phyloP scores from a whole-genome alignment of 2,888 invertebrate genomes.

The Patella pellucida region DNA sequence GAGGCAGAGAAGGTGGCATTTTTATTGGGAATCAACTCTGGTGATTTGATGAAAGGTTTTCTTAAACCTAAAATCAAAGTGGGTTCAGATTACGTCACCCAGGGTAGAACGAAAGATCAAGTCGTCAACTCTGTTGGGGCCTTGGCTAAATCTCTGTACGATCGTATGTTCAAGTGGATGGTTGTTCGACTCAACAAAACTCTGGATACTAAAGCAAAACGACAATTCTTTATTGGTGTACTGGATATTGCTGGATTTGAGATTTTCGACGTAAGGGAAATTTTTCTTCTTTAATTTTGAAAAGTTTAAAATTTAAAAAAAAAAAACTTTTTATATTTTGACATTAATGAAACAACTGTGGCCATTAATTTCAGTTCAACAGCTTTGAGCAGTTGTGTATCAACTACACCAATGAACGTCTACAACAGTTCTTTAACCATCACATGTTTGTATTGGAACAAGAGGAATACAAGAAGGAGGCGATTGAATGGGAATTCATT shows the following conservation, averaged over 20 bases:
- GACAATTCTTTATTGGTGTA: constrained; percentile 99
- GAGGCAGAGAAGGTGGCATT: constrained; percentile 94
- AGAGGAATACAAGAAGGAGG: constrained; percentile 94
- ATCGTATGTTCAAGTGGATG: constrained; percentile 80
- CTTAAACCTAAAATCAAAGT: constrained; percentile 96
- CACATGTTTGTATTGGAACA: constrained; percentile 97
- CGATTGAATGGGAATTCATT: constrained; percentile 95
- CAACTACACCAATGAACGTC: constrained; percentile 97
- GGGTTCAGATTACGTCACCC: constrained; percentile 98
- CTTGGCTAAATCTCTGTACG: constrained; percentile 72
- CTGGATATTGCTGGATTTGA: constrained; percentile 99
- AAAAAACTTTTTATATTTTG: no score
- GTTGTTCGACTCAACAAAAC: constrained; percentile 99
- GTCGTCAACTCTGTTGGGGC: constrained; percentile 71
- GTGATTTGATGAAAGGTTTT: constrained; percentile 82
- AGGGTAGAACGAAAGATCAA: constrained; percentile 95
- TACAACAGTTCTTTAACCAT: constrained; percentile 98
- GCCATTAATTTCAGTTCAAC: constrained; percentile 81
- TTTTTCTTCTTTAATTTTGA: no score
- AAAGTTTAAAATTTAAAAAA: no score
- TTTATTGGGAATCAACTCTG: constrained; percentile 88
- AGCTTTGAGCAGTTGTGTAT: constrained; percentile 98
- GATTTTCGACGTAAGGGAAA: constrained; percentile 86
- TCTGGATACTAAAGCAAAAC: constrained; percentile 97
- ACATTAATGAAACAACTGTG: not conserved